Evolutionary conservation across 2,797 vertebrate species (phyloP).

Genomic region (Cyprinella venusta): DNA sequence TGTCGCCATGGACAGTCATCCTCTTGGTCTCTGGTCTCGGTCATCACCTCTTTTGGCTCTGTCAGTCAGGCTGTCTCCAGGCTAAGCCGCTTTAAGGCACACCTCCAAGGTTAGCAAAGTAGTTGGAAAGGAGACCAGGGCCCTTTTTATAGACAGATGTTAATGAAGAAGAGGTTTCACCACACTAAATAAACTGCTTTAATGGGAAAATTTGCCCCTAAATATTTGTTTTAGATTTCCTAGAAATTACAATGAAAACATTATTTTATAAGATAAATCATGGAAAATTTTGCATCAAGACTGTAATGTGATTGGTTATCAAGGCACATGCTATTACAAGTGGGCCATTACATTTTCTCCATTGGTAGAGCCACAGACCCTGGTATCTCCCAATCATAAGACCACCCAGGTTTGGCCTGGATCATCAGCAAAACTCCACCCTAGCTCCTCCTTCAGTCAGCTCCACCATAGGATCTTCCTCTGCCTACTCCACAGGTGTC

Average conservation of each 20-base stretch:
- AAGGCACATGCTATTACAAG: not conserved
- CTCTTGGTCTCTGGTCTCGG: no score
- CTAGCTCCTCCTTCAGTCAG: not conserved
- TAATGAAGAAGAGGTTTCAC: not conserved
- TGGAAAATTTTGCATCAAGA: no score
- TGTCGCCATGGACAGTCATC: no score
- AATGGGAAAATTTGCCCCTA: not conserved
- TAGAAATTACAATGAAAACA: no score
- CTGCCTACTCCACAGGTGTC: not conserved
- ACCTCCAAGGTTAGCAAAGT: no score
- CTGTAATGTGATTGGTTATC: not conserved
- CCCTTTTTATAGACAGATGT: not conserved
- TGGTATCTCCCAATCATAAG: not conserved
- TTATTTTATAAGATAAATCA: no score
- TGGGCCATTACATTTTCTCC: not conserved
- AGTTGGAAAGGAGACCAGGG: no score
- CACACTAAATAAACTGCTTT: not conserved
- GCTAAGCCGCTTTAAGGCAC: no score
- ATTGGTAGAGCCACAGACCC: not conserved
- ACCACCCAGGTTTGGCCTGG: not conserved
- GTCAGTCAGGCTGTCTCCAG: no score
- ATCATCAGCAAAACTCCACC: not conserved
- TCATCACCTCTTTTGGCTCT: no score
- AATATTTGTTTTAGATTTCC: no score
- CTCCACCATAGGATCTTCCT: not conserved